Evolutionary conservation across 1,140 invertebrate species (phyloP), one percentile per base, ranked within the genome.

Genomic region (Drosophila lowei): DNA sequence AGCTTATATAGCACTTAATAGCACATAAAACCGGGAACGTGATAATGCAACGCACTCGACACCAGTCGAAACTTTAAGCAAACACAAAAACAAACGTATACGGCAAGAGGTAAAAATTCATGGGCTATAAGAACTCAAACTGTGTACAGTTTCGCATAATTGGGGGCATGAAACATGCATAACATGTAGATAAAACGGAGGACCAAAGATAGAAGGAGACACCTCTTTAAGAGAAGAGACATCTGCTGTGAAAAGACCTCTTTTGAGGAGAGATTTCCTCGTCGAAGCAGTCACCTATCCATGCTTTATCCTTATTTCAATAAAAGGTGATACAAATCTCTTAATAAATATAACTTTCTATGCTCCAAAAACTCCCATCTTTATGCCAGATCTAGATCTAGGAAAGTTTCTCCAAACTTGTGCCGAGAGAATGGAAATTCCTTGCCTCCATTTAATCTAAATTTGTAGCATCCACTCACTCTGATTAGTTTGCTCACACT

Each of bases 1-100:
- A 85, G 73, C 81, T 86, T 77, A 85, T 86, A 72, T 74, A 71
- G 81, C 81, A 85, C 81, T 85, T 85, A 85, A 85, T 85, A 85
- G 81, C 81, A 85, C 73, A 85, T 85, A 86, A 85, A 85, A 86
- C 72, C 74, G 23, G 4, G 54, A 54, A 86, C 81, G 81, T 85
- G 81, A 85, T 85, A 85, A 85, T 85, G 81, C 81, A 85, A 81
- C 78, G 73, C 73, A 86, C 23, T 25, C 23, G 23, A 77, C 81
- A 67, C 8, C 6, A 7, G 23, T 25, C 23, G 23, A 28, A 77
- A 75, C 43, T 74, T 54, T 16, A 56, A 62, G 25, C 47, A 2
- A 42, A 34, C 43, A 44, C 48, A 64, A 70, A 75, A 63, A 56
- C 38, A 60, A 62, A 57, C 38, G 38, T 30, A 43, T 38, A 23